phyloP scores from a whole-genome alignment of 2,797 vertebrate genomes.

The Anabas testudineus region DNA sequence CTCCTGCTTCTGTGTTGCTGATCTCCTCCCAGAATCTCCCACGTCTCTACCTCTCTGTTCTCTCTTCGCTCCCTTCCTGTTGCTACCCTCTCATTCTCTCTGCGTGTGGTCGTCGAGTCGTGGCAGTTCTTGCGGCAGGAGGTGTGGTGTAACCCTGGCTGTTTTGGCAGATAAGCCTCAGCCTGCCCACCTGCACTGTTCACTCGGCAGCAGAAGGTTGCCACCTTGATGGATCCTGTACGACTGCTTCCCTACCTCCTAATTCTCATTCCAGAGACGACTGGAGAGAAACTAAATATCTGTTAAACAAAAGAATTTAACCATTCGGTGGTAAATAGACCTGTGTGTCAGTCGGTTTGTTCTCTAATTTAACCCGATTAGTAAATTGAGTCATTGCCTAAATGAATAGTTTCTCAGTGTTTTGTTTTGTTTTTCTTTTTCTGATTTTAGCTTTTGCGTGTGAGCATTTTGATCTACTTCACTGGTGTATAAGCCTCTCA shows the following conservation, averaged over 20 bases:
- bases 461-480: background rate
- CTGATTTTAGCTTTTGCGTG: background rate
- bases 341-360: conserved; percentile 10
- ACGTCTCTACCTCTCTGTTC: conserved; percentile 24
- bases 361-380: conserved; percentile 20
- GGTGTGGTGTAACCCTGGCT: conserved; percentile 73
- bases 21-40: conserved; percentile 34
- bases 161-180: conserved; percentile 82
- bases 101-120: conserved; percentile 50
- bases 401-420: too few species aligned
- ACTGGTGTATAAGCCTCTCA: background rate
- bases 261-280: conserved; percentile 22
- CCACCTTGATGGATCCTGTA: conserved; percentile 37
- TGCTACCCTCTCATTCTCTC: conserved; percentile 65
- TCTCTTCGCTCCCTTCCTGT: conserved; percentile 22
- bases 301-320: conserved; percentile 50
- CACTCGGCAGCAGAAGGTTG: conserved; percentile 35
- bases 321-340: conserved; percentile 19
- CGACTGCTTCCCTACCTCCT: conserved; percentile 26
- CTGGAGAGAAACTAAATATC: conserved; percentile 38
- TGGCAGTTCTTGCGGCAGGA: conserved; percentile 54
- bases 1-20: background rate
- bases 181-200: conserved; percentile 65
- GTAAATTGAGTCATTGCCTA: background rate
- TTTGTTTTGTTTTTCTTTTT: too few species aligned